Percentiles rank a stretch among this genome's conserved stretches.
Evolutionary conservation across 2,113 vertebrate genomes (phyloP).

Genomic region (Oryzias javanicus): DNA sequence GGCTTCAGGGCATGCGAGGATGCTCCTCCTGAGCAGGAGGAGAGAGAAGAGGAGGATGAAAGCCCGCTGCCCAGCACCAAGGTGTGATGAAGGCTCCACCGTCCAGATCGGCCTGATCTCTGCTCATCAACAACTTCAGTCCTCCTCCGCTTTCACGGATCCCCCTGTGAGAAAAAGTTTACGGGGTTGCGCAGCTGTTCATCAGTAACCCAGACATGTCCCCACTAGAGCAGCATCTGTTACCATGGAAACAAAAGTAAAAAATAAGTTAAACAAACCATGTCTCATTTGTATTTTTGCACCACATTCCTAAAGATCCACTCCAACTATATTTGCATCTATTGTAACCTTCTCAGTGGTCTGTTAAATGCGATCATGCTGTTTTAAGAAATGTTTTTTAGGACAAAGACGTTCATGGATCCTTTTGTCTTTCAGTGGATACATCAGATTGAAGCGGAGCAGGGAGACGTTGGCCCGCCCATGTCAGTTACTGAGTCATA

Average conservation of each 20-base stretch:
- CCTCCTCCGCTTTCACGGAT: not conserved
- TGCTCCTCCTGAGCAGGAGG: conserved; percentile 1
- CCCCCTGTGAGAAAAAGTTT: not conserved
- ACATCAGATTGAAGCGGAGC: too few relatives aligned
- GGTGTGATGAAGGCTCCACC: conserved; percentile 29
- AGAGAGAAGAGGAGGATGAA: not conserved
- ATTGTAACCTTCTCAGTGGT: too few relatives aligned
- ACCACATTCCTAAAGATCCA: too few relatives aligned
- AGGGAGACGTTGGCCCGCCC: too few relatives aligned
- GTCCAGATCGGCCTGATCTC: not conserved
- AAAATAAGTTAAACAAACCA: not conserved
- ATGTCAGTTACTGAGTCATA: too few relatives aligned
- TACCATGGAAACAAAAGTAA: not conserved
- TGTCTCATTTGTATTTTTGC: too few relatives aligned
- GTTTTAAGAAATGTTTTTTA: too few relatives aligned
- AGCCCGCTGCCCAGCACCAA: conserved; percentile 13
- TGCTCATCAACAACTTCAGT: not conserved
- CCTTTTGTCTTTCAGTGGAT: too few relatives aligned
- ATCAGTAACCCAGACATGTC: not conserved
- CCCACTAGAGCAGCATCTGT: not conserved
- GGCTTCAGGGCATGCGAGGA: conserved; percentile 66
- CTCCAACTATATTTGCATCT: too few relatives aligned
- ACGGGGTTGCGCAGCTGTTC: not conserved
- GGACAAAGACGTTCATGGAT: too few relatives aligned
- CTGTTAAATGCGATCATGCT: too few relatives aligned